Conservation (phyloP, 2,113 vertebrate species). For the Chinchilla lanigera region DNA sequence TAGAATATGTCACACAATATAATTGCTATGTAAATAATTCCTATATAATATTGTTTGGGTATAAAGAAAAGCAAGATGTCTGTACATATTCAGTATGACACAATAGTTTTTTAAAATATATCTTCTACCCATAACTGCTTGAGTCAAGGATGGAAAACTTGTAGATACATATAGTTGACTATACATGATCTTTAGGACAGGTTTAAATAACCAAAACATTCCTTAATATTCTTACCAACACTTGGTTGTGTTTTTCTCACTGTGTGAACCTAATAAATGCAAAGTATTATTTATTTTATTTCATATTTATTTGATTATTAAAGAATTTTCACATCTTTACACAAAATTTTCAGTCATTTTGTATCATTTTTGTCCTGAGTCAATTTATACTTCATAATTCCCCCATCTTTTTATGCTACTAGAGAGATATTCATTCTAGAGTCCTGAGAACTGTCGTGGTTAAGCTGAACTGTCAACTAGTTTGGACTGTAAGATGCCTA, state of each 20-base stretch:
- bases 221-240: not conserved
- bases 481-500: not conserved
- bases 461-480: not conserved
- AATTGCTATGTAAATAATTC: not conserved
- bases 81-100: not conserved
- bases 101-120: not conserved
- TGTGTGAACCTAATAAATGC: not conserved
- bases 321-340: not conserved
- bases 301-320: not conserved
- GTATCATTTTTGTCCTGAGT: not conserved
- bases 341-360: not conserved
- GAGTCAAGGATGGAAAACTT: not conserved
- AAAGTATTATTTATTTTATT: not conserved
- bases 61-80: not conserved
- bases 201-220: not conserved
- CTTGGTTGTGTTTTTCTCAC: not conserved
- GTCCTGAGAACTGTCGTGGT: not conserved
- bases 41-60: not conserved
- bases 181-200: not conserved
- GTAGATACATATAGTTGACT: not conserved
- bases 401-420: not conserved
- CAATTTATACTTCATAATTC: constrained; percentile 25
- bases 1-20: not conserved
- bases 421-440: not conserved
- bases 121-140: not conserved